Evolutionary conservation across 2,797 vertebrate genomes (phyloP).

Genomic region (Xiphophorus birchmanni): DNA sequence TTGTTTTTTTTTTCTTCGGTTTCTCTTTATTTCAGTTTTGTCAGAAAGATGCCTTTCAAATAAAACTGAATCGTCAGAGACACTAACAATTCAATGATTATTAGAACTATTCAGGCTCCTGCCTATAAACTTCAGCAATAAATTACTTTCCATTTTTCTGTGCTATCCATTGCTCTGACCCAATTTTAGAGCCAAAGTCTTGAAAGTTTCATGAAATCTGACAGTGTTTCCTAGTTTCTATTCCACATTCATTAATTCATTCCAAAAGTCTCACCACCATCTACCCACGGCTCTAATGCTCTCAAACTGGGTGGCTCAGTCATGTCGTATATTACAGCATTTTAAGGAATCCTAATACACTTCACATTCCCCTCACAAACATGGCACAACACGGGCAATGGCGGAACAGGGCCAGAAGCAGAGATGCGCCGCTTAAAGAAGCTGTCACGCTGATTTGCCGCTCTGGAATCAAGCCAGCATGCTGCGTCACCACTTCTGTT

Average conservation of each 20-base stretch:
- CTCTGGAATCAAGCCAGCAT: slow-evolving; percentile 55
- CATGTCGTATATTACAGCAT: slow-evolving; percentile 32
- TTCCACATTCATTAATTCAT: slow-evolving; percentile 41
- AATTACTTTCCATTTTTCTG: not conserved
- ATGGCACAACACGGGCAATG: slow-evolving; percentile 33
- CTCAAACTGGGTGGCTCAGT: slow-evolving; percentile 43
- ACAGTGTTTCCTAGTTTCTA: slow-evolving; percentile 31
- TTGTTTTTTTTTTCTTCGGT: not conserved
- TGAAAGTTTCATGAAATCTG: slow-evolving; percentile 38
- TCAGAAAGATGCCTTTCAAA: not conserved
- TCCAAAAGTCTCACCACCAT: slow-evolving; percentile 14
- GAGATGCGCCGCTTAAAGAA: slow-evolving; percentile 67
- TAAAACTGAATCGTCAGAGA: not conserved
- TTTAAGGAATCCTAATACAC: slow-evolving; percentile 59
- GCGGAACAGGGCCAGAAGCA: slow-evolving; percentile 46
- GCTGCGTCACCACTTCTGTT: slow-evolving; percentile 61
- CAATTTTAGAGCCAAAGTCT: slow-evolving; percentile 27
- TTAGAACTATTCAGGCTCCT: not conserved
- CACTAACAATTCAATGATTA: not conserved
- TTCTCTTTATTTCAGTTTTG: not conserved
- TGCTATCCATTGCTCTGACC: slow-evolving; percentile 19
- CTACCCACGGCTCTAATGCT: slow-evolving; percentile 24
- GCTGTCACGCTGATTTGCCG: slow-evolving; percentile 76
- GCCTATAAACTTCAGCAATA: not conserved
- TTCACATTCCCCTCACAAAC: slow-evolving; percentile 40